Evolutionary conservation across 1,140 invertebrate species (phyloP), one percentile per base, ranked within the genome.

Genomic region (Anoplophora glabripennis): DNA sequence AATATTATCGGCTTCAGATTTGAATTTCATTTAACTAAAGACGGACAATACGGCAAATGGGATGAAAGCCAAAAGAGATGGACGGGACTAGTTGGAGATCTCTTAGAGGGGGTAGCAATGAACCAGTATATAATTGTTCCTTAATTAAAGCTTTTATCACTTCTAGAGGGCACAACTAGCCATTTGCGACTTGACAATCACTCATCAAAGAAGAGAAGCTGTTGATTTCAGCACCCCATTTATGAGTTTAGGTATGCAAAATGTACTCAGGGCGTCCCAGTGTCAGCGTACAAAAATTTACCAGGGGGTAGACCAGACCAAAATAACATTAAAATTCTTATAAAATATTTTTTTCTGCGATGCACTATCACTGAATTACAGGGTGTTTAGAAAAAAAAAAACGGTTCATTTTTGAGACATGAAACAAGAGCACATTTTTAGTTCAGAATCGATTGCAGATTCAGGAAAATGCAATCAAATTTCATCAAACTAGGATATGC

Each of bases 171-270:
- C 93, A 8, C 93, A 98, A 78, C 77, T 97, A 17, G 94, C 90
- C 0, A 89, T 96, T 47, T 94, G 90, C 59, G 94, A 96, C 76
- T 76, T 98, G 28, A 96, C 94, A 0, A 96, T 98, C 65, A 97
- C 92, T 0, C 91, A 88, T 59, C 85, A 90, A 17, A 76, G 94
- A 17, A 84, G 91, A 65, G 82, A 84, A 62, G 87, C 82, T 1
- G 92, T 96, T 0, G 93, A 96, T 70, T 96, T 96, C 68, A 93
- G 90, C 0, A 87, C 89, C 68, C 93, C 93, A 0, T 96, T 94
- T 64, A 94, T 96, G 92, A 89, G 53, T 42, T 63, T 69, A 17
- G 90, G 87, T 83, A 77, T 72, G 67, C 41, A 37, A 40, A 36
- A 18, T 17, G 3, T 34, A 14, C 1, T 18, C 10, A 17, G n/a